These are phyloP conservation scores for Dasypolia templi DNA, from an alignment of 2,888 invertebrate genomes.

Conservation along the genomic window DNA sequence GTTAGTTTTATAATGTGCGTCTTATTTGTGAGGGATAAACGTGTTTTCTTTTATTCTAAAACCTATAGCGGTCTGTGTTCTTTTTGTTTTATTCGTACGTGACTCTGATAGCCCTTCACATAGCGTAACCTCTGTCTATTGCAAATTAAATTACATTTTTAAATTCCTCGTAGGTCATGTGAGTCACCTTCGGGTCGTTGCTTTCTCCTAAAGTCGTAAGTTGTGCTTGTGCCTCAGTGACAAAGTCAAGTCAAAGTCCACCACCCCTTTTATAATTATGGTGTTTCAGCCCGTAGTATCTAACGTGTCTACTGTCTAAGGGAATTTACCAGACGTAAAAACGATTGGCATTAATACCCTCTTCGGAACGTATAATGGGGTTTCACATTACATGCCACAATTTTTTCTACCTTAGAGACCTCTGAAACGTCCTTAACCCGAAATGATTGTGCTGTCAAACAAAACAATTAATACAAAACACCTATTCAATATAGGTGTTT, in stretches of 20 bases:
- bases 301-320: not conserved
- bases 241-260: too few species aligned
- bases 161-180: slow-evolving; percentile 1
- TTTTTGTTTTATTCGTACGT: not conserved
- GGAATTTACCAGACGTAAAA: not conserved
- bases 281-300: not conserved
- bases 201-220: not conserved
- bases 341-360: not conserved
- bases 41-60: not conserved
- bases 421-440: slow-evolving; percentile 33
- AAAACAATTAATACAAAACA: slow-evolving; percentile 20
- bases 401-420: slow-evolving; percentile 17
- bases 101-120: slow-evolving; percentile 3
- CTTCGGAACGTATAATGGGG: slow-evolving; percentile 5
- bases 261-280: not conserved
- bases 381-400: not conserved
- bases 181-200: not conserved
- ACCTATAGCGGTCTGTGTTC: not conserved
- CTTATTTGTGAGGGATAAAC: not conserved
- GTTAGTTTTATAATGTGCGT: not conserved
- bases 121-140: slow-evolving; percentile 4
- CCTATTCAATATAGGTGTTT: too few species aligned
- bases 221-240: not conserved
- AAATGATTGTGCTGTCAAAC: slow-evolving; percentile 13
- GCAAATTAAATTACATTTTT: slow-evolving; percentile 9